Percentiles rank a stretch among this genome's conserved stretches.
These are phyloP conservation scores for Amphiura filiformis DNA, from an alignment of 35 echinoderm and acorn worm genomes.

Conservation along the genomic window DNA sequence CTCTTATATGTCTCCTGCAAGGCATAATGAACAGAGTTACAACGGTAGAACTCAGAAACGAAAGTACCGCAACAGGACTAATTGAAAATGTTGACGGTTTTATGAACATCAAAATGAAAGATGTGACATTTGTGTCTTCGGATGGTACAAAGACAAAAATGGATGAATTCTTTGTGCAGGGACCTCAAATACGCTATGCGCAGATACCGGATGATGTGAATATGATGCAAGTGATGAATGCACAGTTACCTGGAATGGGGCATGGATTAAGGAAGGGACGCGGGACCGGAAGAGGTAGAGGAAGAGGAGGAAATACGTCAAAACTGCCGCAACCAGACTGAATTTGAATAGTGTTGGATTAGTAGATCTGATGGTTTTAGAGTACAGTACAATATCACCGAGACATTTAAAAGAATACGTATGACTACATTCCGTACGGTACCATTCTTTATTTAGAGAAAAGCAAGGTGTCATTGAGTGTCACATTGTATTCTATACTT, in stretches of 20 bases:
- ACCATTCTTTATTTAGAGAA: too few species aligned
- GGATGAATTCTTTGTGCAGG: constrained; percentile 74
- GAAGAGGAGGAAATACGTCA: not conserved
- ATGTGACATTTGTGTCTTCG: constrained; percentile 54
- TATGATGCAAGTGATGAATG: constrained; percentile 64
- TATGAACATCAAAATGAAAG: constrained; percentile 88
- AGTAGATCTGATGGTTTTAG: too few species aligned
- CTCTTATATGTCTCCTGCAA: constrained; percentile 71
- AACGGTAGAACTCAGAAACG: constrained; percentile 88
- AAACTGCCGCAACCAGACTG: not conserved
- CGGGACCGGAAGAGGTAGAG: not conserved
- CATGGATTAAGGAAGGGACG: not conserved
- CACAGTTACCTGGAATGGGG: constrained; percentile 6
- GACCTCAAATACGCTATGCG: constrained; percentile 67
- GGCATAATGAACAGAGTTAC: constrained; percentile 53
- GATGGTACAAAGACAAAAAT: constrained; percentile 33
- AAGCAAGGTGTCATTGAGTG: too few species aligned
- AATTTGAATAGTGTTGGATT: too few species aligned
- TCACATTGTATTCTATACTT: too few species aligned
- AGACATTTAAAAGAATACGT: too few species aligned
- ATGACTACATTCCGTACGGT: too few species aligned
- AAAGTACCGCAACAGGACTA: constrained; percentile 45
- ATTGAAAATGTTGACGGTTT: constrained; percentile 88
- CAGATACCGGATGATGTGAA: constrained; percentile 88
- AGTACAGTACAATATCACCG: too few species aligned